These are phyloP conservation scores for roundworm (Caenorhabditis elegans) DNA, from an alignment of 1,140 invertebrate species.

Conservation along the genomic window DNA sequence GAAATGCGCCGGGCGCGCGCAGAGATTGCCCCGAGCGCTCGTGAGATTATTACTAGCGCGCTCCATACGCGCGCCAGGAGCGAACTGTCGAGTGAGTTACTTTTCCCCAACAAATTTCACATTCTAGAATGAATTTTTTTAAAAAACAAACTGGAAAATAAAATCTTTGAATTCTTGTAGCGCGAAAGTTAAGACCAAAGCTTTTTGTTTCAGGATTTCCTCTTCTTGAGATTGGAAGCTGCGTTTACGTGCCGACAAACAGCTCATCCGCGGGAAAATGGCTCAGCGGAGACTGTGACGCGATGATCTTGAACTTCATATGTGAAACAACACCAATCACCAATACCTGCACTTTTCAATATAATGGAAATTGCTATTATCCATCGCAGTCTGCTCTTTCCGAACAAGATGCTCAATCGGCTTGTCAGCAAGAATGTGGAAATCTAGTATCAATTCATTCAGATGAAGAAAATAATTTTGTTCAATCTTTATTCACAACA, in stretches of 20 bases:
- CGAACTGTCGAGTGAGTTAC: too few relatives aligned
- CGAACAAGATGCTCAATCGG: background rate
- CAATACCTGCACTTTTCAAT: background rate
- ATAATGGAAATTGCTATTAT: background rate
- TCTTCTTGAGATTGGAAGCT: background rate
- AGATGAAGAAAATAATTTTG: background rate
- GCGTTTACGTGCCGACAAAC: background rate
- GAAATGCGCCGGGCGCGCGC: too few relatives aligned
- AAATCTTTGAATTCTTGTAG: too few relatives aligned
- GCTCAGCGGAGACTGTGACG: background rate
- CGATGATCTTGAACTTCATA: background rate
- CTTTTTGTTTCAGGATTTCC: background rate
- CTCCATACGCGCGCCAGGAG: too few relatives aligned
- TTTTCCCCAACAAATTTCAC: too few relatives aligned
- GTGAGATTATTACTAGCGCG: too few relatives aligned
- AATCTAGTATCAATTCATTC: conserved; percentile 5
- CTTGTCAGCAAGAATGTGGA: background rate
- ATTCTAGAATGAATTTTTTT: too few relatives aligned
- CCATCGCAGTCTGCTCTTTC: background rate
- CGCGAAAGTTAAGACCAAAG: too few relatives aligned
- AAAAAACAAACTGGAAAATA: too few relatives aligned
- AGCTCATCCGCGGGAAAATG: background rate
- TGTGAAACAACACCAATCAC: conserved; percentile 1
- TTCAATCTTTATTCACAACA: background rate
- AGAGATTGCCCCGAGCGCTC: too few relatives aligned